These are phyloP conservation scores for Desoria tigrina DNA, from an alignment of 2,888 invertebrate species.

Conservation along the genomic window DNA sequence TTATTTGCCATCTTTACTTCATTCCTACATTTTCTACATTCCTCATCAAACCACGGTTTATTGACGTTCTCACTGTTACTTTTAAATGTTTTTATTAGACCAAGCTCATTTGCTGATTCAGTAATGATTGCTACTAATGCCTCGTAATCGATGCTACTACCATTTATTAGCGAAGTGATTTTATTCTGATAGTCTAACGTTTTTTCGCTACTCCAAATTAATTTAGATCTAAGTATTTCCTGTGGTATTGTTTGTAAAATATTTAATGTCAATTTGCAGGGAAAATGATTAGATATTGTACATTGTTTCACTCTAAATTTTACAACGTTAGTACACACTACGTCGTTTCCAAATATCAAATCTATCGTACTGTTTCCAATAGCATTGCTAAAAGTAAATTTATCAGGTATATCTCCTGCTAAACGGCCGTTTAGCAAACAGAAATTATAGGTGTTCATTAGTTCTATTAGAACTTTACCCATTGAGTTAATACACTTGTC, in stretches of 20 bases:
- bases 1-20: neutral
- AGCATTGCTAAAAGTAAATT: neutral
- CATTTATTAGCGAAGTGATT: neutral
- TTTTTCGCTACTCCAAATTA: neutral
- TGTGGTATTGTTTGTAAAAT: neutral
- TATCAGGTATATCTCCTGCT: neutral
- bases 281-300: neutral
- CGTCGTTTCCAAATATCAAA: neutral
- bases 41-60: neutral
- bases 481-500: neutral
- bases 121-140: neutral
- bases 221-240: neutral
- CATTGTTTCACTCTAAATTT: neutral
- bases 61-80: neutral
- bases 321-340: neutral
- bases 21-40: neutral
- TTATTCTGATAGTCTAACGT: neutral
- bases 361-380: neutral
- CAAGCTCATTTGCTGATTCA: neutral
- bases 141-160: neutral
- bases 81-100: neutral
- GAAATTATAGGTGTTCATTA: neutral
- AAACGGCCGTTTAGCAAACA: neutral
- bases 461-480: neutral
- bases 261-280: neutral